Evolutionary conservation across 2,113 vertebrate genomes (phyloP).

Genomic region (Laticauda laticaudata): DNA sequence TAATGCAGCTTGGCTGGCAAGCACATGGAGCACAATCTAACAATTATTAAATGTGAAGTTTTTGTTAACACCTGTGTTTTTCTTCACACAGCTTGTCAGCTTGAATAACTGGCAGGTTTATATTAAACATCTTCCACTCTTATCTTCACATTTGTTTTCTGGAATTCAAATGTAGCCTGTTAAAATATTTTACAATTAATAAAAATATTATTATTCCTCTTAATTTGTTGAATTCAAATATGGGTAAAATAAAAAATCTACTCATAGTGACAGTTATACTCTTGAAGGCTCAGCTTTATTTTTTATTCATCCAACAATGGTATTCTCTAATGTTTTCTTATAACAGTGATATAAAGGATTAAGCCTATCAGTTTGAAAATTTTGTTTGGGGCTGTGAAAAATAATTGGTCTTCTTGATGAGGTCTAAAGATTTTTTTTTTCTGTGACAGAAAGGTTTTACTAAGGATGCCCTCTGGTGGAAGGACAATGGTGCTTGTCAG

Average conservation of each 20-base stretch:
- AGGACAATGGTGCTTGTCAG: slow-evolving; percentile 41
- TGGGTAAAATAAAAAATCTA: background rate
- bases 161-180: background rate
- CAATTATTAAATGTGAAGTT: background rate
- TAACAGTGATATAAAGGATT: background rate
- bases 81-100: background rate
- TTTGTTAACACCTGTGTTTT: background rate
- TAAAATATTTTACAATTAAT: background rate
- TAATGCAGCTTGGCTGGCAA: background rate
- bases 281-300: background rate
- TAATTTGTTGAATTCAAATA: background rate
- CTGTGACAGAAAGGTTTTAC: slow-evolving; percentile 44
- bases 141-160: background rate
- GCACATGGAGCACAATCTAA: background rate
- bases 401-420: background rate
- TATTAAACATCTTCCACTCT: background rate
- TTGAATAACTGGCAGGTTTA: background rate
- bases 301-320: background rate
- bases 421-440: background rate
- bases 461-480: slow-evolving; percentile 74
- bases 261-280: background rate
- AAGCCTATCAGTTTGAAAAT: background rate
- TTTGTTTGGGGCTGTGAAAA: background rate
- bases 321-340: background rate
- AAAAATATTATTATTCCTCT: background rate